Evolutionary conservation across 1,140 invertebrate genomes (phyloP).

Genomic region (Bombus terrestris): DNA sequence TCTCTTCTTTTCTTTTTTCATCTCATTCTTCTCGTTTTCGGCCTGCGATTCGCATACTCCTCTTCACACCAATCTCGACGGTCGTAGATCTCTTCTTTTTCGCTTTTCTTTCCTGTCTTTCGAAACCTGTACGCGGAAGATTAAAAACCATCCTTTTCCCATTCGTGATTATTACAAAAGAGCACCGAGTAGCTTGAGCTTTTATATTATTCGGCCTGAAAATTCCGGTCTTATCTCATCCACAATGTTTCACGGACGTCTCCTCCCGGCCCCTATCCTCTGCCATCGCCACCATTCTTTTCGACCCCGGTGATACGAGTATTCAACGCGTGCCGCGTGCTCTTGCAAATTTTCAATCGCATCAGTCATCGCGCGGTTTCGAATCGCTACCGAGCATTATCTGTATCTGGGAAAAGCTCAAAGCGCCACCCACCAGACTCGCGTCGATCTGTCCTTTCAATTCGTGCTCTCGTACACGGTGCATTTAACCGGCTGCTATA

Average conservation of each 20-base stretch:
- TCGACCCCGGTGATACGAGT: conserved; percentile 7
- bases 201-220: conserved; percentile 45
- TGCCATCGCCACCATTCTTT: neutral
- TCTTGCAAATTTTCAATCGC: conserved; percentile 45
- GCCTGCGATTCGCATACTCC: neutral
- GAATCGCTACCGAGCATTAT: conserved; percentile 34
- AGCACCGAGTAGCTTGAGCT: conserved; percentile 1
- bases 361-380: conserved; percentile 26
- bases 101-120: neutral
- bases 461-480: neutral
- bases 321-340: conserved; percentile 24
- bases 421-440: neutral
- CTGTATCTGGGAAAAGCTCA: conserved; percentile 36
- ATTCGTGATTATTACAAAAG: conserved; percentile 33
- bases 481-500: neutral
- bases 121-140: conserved; percentile 10
- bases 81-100: conserved; percentile 6
- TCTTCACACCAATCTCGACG: conserved; percentile 5
- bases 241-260: conserved; percentile 21
- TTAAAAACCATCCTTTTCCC: conserved; percentile 29
- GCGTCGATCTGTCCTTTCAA: conserved; percentile 29
- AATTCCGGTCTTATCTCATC: conserved; percentile 49
- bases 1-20: too few relatives aligned
- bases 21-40: neutral
- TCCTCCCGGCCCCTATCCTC: neutral